Evolutionary conservation across 2,797 vertebrate species (phyloP), one percentile per base, ranked within the genome.

Genomic region (Caiman crocodilus): DNA sequence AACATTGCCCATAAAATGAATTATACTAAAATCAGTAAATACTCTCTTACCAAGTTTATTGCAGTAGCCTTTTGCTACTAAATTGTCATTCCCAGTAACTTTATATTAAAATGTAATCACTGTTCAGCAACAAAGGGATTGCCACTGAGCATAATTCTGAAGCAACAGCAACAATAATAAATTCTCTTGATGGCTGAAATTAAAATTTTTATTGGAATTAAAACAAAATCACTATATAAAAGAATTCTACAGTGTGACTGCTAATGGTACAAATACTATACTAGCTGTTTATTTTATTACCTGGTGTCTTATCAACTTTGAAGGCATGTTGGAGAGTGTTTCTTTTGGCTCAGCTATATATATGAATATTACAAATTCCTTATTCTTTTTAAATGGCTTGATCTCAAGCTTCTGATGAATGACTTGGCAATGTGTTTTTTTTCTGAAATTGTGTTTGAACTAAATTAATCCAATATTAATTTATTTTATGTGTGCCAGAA

Each of bases 401-500:
- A 25, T 78, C 84, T 85, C 60, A 82, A 84, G 56, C 78, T 90
- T 90, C 57, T 59, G 81, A 87, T 55, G 78, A 95, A 90, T 93
- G 88, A 92, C 82, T 82, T 61, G 87, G 32, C 58, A 76, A n/a
- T 6, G 2, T 91, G 60, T 80, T 94, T 50, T 50, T 50, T 97
- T 75, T 63, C 69, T 87, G 88, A 85, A 71, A 88, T 60, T 28
- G 60, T 93, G 93, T 94, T 94, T 93, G 74, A 95, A 95, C 82
- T 87, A 90, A 96, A 91, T 95, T 95, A 96, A 95, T 97, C 87
- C 85, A 92, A 78, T 96, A 94, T 96, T 94, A 95, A 97, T 96
- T 95, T 90, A 89, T 84, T 96, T 97, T 85, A 95, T 76, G 90
- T 59, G 69, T 97, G 96, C 96, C 93, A 96, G 94, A 84, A 97